Base-by-base conservation (phyloP, 1,140 invertebrate species). In the Centruroides vittatus region DNA sequence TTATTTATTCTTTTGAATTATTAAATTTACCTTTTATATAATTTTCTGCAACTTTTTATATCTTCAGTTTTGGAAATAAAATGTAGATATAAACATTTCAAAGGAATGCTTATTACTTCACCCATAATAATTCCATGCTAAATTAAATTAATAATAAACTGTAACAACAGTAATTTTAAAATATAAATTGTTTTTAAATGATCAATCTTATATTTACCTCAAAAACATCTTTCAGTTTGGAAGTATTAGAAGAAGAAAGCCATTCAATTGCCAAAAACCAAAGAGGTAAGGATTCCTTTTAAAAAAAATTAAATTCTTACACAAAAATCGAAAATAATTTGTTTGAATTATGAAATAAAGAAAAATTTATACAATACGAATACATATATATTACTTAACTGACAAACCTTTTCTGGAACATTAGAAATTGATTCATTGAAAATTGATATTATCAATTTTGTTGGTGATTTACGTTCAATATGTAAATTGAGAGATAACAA, bases 61-160 rank as follows among this genome's bases (percentile, higher is more conserved):
- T 49, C 55, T 7, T 47, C n/a, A 36, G 48, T 51, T 8, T 60
- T 41, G 12, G 58, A 49, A 51, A 34, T 13, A 10, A 36, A 2
- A 48, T 63, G 58, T 34, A 63, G 46, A 49, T 60, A 63, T 55
- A 63, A 59, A 41, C 60, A 58, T 50, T 63, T 63, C 9, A 63
- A 23, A 41, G 58, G 58, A 13, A 46, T 6, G 3, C 48, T 50
- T 4, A 60, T 46, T 57, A 53, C 58, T 34, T 47, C 53, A 35
- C 34, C 10, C 35, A 36, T 60, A 10, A 47, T 23, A 13, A 60
- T 60, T 4, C 57, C 61, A 46, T 12, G 46, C 61, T 62, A 23
- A 47, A 59, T 51, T 10, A 10, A 41, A 57, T 23, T 3, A 7
- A 54, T 35, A 35, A n/a, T n/a, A n/a, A 54, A n/a, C 5, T 5